These are phyloP conservation scores for Falco concolor DNA, from an alignment of 2,797 vertebrate species.

Conservation along the genomic window DNA sequence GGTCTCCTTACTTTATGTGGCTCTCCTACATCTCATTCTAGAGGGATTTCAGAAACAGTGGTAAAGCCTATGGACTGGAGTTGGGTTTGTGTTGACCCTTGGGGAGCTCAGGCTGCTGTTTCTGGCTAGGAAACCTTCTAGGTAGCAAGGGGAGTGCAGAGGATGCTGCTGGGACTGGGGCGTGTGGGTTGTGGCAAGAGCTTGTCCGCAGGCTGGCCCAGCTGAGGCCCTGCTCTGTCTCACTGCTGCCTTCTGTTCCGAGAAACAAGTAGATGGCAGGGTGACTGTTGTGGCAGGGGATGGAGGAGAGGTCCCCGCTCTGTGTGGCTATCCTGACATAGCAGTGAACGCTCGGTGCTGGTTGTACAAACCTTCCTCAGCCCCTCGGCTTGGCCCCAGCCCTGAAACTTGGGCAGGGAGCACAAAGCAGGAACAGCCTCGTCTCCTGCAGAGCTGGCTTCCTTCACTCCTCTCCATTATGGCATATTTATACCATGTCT, in stretches of 20 bases:
- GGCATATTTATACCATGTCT: background rate
- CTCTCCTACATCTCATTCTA: background rate
- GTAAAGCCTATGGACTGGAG: background rate
- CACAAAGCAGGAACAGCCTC: background rate
- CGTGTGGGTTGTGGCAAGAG: background rate
- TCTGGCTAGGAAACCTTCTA: background rate
- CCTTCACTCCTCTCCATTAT: background rate
- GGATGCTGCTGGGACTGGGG: background rate
- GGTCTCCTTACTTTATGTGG: background rate
- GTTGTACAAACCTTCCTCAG: background rate
- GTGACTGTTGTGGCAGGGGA: background rate
- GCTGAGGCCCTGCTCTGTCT: background rate
- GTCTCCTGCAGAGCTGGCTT: slow-evolving; percentile 9
- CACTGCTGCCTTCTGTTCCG: background rate
- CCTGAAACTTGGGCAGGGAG: background rate
- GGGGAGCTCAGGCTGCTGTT: background rate
- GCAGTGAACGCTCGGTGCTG: background rate
- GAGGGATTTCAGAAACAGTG: background rate
- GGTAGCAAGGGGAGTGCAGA: background rate
- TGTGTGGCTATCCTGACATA: background rate
- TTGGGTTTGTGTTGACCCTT: background rate
- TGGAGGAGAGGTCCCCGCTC: accelerated
- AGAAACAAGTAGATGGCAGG: background rate
- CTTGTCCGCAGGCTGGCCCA: background rate
- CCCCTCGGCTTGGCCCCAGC: background rate